Conservation (phyloP, 2,888 invertebrate species). For the Scaptomyza tumidula region DNA sequence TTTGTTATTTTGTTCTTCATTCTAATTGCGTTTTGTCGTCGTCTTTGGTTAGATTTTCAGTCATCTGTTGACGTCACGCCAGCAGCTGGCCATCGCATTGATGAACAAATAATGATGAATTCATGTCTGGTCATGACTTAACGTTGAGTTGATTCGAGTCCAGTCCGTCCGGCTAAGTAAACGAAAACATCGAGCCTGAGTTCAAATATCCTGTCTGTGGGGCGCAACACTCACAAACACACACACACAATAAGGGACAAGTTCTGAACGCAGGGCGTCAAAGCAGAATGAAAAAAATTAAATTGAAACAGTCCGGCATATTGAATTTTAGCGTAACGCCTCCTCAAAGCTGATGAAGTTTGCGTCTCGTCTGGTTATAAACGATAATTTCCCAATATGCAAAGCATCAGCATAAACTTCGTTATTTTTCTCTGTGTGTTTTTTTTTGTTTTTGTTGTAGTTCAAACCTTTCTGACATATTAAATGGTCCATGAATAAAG, state of each 20-base stretch:
- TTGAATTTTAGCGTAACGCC: conserved; percentile 30
- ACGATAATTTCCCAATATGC: conserved; percentile 37
- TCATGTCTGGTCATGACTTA: conserved; percentile 75
- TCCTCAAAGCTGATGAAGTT: conserved; percentile 20
- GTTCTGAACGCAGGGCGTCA: conserved; percentile 6
- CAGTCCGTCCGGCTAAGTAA: conserved; percentile 19
- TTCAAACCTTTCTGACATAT: conserved; percentile 12
- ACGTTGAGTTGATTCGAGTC: conserved; percentile 18
- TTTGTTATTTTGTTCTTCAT: conserved; percentile 34
- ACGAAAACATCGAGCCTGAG: conserved; percentile 15
- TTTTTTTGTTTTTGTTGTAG: conserved; percentile 6
- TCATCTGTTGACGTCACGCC: conserved; percentile 64
- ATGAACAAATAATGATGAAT: conserved; percentile 64
- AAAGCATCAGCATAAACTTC: conserved; percentile 10
- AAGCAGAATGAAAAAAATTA: conserved; percentile 7
- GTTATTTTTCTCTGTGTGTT: not conserved
- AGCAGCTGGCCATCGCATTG: conserved; percentile 28
- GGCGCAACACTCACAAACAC: conserved; percentile 10
- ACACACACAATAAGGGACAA: conserved; percentile 12
- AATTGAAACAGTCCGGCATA: conserved; percentile 3
- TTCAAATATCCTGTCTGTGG: conserved; percentile 31
- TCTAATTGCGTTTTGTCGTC: conserved; percentile 46
- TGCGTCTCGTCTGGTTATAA: conserved; percentile 8
- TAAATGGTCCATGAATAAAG: conserved; percentile 16
- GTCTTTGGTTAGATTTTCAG: conserved; percentile 10